Base-by-base conservation (phyloP, 2,797 vertebrate species). In the Vireo griseus region DNA sequence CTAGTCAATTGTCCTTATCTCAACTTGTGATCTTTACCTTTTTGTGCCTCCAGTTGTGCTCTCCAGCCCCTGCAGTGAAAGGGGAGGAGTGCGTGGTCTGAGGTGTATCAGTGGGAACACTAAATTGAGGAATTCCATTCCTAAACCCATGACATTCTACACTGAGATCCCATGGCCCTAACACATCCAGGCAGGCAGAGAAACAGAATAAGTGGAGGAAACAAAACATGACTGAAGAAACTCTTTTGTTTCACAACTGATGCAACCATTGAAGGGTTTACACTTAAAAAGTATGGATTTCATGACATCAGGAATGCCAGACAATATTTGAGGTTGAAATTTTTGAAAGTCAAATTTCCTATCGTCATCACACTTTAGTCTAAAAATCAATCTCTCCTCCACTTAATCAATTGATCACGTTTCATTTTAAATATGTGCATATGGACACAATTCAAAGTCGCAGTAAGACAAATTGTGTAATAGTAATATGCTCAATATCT, bases 1-100 rank as follows among this genome's bases (percentile, higher is more conserved):
- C 28, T 22, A 39, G 16, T 5, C 50, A 76, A 33, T 33, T 50
- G 8, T 31, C 25, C 44, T 57, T 3, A 2, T 25, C 19, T 29
- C 24, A 33, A 1, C 14, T 14, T 2, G 2, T 9, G 4, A 44
- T 25, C 57, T 63, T 62, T n/a, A 20, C 24, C 3, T 57, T 62
- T 57, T 33, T 39, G 28, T 55, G 57, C 42, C 37, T 51, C 29
- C 20, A 26, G 1, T 51, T 57, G 20, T 51, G 14, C 16, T 50
- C 24, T 51, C 25, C 39, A 45, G 26, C 10, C 0, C 0, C 44
- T 0, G 0, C 24, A 65, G 25, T 0, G 0, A 33, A 33, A 65
- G 29, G 12, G 15, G 39, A 71, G 29, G 39, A 59, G 25, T 16
- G 45, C 1, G 0, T 5, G 19, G 7, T 51, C 65, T 45, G 51